phyloP scores from a whole-genome alignment of 2,888 invertebrate species.

The Lepidonotus clava region DNA sequence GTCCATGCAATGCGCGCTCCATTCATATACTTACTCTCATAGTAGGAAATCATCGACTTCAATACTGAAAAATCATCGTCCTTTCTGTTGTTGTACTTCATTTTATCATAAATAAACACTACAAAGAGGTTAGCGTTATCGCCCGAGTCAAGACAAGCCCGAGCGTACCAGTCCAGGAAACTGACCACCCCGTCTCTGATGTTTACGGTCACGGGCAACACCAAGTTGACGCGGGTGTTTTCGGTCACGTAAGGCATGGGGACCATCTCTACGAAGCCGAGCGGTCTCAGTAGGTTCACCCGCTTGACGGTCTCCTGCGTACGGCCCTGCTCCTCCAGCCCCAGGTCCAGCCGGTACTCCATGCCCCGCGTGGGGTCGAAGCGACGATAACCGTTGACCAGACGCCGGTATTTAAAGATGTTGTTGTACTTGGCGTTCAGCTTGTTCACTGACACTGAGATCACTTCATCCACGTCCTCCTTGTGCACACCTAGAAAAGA shows the following conservation, averaged over 20 bases:
- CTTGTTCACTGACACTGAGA: slow-evolving; percentile 69
- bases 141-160: slow-evolving; percentile 87
- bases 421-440: slow-evolving; percentile 72
- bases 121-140: slow-evolving; percentile 90
- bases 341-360: slow-evolving; percentile 88
- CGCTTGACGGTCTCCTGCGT: slow-evolving; percentile 80
- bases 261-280: slow-evolving; percentile 93
- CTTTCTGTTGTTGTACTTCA: slow-evolving; percentile 57
- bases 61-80: slow-evolving; percentile 83
- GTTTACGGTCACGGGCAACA: slow-evolving; percentile 86
- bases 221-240: slow-evolving; percentile 89
- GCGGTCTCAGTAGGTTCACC: slow-evolving; percentile 90
- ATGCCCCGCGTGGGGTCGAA: slow-evolving; percentile 92
- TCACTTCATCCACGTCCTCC: slow-evolving; percentile 86
- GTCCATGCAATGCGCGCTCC: slow-evolving; percentile 84
- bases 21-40: slow-evolving; percentile 85
- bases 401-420: slow-evolving; percentile 80
- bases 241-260: slow-evolving; percentile 98
- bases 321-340: slow-evolving; percentile 68
- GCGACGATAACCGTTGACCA: slow-evolving; percentile 86
- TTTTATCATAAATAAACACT: slow-evolving; percentile 83
- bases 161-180: slow-evolving; percentile 88
- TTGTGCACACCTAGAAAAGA: slow-evolving; percentile 80
- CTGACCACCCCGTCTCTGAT: slow-evolving; percentile 83
- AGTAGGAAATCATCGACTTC: slow-evolving; percentile 85